Conservation (phyloP, 1,140 invertebrate species). For the Trichonephila clavipes region DNA sequence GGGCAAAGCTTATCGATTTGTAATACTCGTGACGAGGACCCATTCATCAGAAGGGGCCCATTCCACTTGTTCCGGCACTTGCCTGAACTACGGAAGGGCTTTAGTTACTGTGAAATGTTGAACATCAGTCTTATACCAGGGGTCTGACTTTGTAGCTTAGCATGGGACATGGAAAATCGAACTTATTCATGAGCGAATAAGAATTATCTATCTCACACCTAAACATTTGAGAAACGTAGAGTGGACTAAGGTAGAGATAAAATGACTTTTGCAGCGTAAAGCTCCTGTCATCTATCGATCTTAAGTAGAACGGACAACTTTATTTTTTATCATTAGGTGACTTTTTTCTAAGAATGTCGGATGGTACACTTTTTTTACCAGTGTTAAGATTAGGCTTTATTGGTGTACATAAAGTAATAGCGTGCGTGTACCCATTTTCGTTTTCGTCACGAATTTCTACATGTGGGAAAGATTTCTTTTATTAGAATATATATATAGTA, state of each 20-base stretch:
- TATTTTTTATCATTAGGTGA: not conserved
- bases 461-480: no score
- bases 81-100: slow-evolving; percentile 48
- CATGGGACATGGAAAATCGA: slow-evolving; percentile 10
- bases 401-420: no score
- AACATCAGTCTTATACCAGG: slow-evolving; percentile 1
- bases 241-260: not conserved
- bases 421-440: no score
- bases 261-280: slow-evolving; percentile 14
- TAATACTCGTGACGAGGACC: slow-evolving; percentile 70
- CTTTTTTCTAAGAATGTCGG: not conserved
- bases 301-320: not conserved
- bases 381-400: not conserved
- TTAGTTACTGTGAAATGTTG: slow-evolving; percentile 62
- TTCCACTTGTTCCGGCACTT: slow-evolving; percentile 52
- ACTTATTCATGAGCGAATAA: slow-evolving; percentile 72
- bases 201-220: slow-evolving; percentile 66
- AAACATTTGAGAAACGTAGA: slow-evolving; percentile 8
- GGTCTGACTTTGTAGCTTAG: slow-evolving; percentile 10
- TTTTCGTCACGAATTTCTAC: no score
- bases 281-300: slow-evolving; percentile 6
- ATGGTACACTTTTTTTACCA: not conserved
- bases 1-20: slow-evolving; percentile 72
- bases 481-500: no score
- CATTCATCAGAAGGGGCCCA: slow-evolving; percentile 62